Evolutionary conservation across 2,888 invertebrate genomes (phyloP), one percentile per base, ranked within the genome.

Genomic region (Ormyrus rosae): DNA sequence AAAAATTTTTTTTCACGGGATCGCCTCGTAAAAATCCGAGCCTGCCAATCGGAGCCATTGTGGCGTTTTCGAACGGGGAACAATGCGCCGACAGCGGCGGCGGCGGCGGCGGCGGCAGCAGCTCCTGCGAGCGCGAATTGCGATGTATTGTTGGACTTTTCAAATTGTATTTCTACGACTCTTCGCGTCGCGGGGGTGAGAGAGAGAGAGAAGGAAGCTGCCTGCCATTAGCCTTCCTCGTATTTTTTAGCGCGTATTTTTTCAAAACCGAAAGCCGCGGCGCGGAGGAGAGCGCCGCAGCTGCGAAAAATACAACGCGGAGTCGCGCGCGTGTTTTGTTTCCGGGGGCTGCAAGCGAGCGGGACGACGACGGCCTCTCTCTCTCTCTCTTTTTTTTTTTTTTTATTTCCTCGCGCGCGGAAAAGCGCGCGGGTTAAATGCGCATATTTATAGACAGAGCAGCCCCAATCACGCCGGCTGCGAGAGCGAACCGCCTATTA

Each of bases 31-130:
- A 89, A 90, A 90, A 89, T 89, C 86, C 86, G 85, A 83, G 83
- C 85, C 86, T 85, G 86, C 88, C 88, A 89, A 90, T 90, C 89
- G 89, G 85, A 84, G 85, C 86, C 86, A 89, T 90, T 90, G 89
- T 89, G 86, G 86, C 46, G 65, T 19, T 85, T 46, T 51, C 7
- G 86, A 84, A 84, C 86, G 84, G 84, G 82, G 87, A 86, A 89
- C 88, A 88, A 89, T 88, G 87, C 88, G 51, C 11, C 53, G 34
- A 13, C 10, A 19, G 19, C 67, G 55, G 13, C 58, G 48, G 74
- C 73, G 55, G 13, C 58, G 48, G 74, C 73, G 2, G 58, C 58
- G 6, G 45, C 72, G 55, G 60, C 70, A 48, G 68, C 60, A 19
- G 63, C 72, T 61, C 61, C 45, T 60, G 72, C 76, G 73, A 34